phyloP scores from a whole-genome alignment of 1,140 invertebrate genomes.

The Drosophila baimaii region DNA sequence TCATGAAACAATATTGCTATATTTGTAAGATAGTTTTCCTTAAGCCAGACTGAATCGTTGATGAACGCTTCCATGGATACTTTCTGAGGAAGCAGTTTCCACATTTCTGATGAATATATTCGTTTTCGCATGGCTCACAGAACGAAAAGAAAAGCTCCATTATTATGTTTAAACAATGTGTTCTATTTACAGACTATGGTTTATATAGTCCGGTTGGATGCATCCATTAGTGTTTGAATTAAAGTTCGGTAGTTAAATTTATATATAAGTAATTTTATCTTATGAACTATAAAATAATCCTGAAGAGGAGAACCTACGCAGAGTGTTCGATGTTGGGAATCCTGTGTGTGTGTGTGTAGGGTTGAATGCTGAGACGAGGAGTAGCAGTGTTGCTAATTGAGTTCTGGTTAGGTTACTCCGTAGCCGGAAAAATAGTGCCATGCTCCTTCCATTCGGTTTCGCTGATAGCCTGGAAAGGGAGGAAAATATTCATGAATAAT shows the following conservation, averaged over 20 bases:
- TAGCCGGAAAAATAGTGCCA: slow-evolving; percentile 13
- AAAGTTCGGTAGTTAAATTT: slow-evolving; percentile 24
- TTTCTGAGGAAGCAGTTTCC: slow-evolving; percentile 1
- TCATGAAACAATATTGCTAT: background rate
- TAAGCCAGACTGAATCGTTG: no score
- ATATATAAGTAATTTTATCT: slow-evolving; percentile 16
- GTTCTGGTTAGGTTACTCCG: slow-evolving; percentile 13
- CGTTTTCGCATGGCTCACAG: background rate
- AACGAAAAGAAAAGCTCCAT: background rate
- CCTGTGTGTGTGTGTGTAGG: background rate
- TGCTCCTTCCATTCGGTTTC: slow-evolving; percentile 68
- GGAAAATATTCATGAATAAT: no score
- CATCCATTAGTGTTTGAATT: slow-evolving; percentile 12
- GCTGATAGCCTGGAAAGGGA: slow-evolving; percentile 57
- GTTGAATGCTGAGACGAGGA: slow-evolving; percentile 12
- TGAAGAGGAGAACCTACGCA: slow-evolving; percentile 18
- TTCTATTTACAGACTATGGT: slow-evolving; percentile 31
- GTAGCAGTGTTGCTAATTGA: background rate
- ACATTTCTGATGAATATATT: slow-evolving; percentile 15
- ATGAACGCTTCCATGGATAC: slow-evolving; percentile 12
- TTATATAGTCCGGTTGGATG: slow-evolving; percentile 12
- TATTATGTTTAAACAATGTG: slow-evolving; percentile 35
- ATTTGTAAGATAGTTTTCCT: background rate
- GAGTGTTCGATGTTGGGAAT: slow-evolving; percentile 3
- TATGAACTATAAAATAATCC: slow-evolving; percentile 29